A percentile compares a stretch with the other conserved stretches of the same genome.
phyloP scores from a whole-genome alignment of 2,113 vertebrate genomes.

The Euleptes europaea region DNA sequence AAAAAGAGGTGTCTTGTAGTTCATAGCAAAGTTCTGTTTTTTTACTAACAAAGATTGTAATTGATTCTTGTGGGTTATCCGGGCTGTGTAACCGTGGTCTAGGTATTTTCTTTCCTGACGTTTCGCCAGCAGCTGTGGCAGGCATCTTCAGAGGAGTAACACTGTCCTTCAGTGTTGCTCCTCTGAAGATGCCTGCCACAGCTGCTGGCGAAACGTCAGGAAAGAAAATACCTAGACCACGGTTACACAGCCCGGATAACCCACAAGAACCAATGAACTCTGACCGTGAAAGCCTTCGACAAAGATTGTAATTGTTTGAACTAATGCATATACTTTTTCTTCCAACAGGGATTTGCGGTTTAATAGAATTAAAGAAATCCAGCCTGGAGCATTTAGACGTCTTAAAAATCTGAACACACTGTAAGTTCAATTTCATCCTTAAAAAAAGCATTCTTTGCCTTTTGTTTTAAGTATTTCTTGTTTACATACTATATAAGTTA shows the following conservation, averaged over 20 bases:
- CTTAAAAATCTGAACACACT: slow-evolving; percentile 95
- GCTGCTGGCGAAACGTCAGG: no score
- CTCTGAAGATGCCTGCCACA: no score
- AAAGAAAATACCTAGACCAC: no score
- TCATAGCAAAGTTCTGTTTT: background rate
- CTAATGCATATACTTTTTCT: background rate
- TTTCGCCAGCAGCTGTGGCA: no score
- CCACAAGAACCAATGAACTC: no score
- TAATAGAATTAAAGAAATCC: slow-evolving; percentile 97
- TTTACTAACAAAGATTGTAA: background rate
- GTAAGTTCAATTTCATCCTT: slow-evolving; percentile 79
- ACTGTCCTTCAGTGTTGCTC: no score
- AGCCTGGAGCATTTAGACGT: slow-evolving; percentile 86
- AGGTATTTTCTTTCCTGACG: no score
- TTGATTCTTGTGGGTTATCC: no score
- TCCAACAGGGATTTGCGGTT: slow-evolving; percentile 92
- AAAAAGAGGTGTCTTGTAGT: background rate
- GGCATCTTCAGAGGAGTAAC: no score
- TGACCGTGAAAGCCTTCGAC: no score
- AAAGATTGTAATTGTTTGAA: background rate
- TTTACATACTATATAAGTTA: background rate
- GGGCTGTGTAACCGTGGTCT: no score
- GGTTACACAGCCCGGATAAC: no score
- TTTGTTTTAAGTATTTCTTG: slow-evolving; percentile 24
- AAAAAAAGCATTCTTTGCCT: background rate